Conservation (phyloP, 2,888 invertebrate genomes). For the Podabrus alpinus region DNA sequence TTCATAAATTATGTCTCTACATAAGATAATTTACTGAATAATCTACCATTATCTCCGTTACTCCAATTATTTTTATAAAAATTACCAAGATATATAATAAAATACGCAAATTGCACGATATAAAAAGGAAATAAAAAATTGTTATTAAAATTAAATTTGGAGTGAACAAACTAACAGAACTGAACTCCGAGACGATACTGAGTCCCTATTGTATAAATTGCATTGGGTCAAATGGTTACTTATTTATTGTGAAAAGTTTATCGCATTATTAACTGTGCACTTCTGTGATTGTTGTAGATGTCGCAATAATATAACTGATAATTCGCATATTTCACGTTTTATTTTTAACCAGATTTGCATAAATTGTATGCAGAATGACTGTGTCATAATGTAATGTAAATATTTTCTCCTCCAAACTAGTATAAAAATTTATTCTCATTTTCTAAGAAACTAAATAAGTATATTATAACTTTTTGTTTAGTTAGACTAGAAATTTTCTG, state of each 20-base stretch:
- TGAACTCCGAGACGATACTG: neutral
- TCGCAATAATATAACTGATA: neutral
- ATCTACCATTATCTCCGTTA: neutral
- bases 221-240: neutral
- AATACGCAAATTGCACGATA: neutral
- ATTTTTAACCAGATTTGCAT: neutral
- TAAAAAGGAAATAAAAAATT: neutral
- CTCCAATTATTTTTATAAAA: neutral
- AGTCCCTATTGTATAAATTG: neutral
- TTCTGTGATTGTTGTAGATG: neutral
- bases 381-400: too few species aligned
- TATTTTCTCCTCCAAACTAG: too few species aligned
- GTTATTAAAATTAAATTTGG: neutral
- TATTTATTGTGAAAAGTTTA: neutral
- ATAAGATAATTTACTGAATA: neutral
- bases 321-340: neutral
- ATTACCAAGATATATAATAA: neutral
- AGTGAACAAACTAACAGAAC: neutral
- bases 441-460: too few species aligned
- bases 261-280: neutral
- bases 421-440: too few species aligned
- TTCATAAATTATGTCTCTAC: neutral
- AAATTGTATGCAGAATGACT: neutral
- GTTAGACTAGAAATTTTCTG: too few species aligned
- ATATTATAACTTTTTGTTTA: too few species aligned